A percentile compares a stretch with the other conserved stretches of the same genome.
These are phyloP conservation scores for Heteromyza rotundicornis DNA, from an alignment of 2,888 invertebrate genomes.

Conservation along the genomic window DNA sequence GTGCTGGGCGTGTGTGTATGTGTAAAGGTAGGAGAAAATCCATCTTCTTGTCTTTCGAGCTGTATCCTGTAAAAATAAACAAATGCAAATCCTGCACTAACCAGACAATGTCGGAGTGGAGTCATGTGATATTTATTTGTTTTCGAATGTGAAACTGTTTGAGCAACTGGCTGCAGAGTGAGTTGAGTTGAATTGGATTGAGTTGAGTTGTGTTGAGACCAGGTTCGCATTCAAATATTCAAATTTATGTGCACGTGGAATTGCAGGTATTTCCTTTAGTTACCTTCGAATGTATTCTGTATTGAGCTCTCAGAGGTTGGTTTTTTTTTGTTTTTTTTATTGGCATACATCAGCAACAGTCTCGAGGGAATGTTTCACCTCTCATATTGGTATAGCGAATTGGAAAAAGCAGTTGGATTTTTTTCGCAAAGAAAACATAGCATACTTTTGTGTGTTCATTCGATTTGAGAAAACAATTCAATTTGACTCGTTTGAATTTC, in stretches of 20 bases:
- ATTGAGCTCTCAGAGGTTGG: no score
- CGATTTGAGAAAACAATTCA: no score
- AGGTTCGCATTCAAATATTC: conserved; percentile 12
- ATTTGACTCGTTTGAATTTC: no score
- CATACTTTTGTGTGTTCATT: no score
- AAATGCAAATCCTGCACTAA: conserved; percentile 4
- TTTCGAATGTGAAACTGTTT: background rate
- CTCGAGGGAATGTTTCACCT: background rate
- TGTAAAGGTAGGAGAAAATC: background rate
- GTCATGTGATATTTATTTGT: conserved; percentile 17
- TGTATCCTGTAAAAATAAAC: background rate
- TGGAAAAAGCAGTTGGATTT: no score
- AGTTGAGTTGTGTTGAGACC: background rate
- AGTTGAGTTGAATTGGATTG: background rate
- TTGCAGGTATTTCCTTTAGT: background rate
- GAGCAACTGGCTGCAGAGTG: background rate
- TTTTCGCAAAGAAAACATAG: no score
- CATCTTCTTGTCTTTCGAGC: background rate
- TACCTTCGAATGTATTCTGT: background rate
- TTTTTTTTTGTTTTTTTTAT: background rate
- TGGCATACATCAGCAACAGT: background rate
- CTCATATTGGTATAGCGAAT: no score
- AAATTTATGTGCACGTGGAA: conserved; percentile 15
- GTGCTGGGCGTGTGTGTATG: no score
- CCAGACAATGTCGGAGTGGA: background rate